Evolutionary conservation across 2,797 vertebrate species (phyloP).

Genomic region (Acanthiza pusilla): DNA sequence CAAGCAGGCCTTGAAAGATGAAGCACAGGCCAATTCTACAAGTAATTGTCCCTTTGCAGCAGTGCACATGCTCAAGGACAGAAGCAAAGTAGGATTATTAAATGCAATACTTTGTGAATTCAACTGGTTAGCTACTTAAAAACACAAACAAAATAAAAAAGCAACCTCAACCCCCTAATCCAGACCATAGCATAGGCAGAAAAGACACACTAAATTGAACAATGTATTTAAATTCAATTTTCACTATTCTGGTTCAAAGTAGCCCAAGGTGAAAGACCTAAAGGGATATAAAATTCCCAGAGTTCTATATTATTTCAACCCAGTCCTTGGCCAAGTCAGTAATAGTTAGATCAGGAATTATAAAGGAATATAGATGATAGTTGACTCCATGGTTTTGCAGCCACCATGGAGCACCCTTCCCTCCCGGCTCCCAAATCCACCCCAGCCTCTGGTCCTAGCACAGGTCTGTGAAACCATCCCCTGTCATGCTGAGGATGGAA

Average conservation of each 20-base stretch:
- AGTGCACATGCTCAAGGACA: neutral
- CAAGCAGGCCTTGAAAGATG: accelerated
- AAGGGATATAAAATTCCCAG: neutral
- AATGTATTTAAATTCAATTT: neutral
- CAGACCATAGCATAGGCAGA: neutral
- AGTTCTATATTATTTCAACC: neutral
- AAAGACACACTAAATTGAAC: neutral
- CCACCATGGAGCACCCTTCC: neutral
- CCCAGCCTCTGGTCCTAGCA: neutral
- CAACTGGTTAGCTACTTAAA: neutral
- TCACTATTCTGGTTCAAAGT: neutral
- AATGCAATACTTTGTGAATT: neutral
- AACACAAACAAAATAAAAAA: neutral
- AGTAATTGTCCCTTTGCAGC: neutral
- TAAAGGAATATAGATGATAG: neutral
- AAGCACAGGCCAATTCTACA: neutral
- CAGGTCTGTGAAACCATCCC: neutral
- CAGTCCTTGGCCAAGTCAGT: neutral
- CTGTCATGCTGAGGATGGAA: neutral
- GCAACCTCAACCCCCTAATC: neutral
- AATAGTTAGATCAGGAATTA: neutral
- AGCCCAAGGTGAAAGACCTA: neutral
- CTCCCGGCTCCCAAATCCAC: neutral
- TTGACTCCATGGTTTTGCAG: neutral
- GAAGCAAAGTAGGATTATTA: neutral